Evolutionary conservation across 2,888 invertebrate species (phyloP).

Genomic region (Galerucella nymphaeae): DNA sequence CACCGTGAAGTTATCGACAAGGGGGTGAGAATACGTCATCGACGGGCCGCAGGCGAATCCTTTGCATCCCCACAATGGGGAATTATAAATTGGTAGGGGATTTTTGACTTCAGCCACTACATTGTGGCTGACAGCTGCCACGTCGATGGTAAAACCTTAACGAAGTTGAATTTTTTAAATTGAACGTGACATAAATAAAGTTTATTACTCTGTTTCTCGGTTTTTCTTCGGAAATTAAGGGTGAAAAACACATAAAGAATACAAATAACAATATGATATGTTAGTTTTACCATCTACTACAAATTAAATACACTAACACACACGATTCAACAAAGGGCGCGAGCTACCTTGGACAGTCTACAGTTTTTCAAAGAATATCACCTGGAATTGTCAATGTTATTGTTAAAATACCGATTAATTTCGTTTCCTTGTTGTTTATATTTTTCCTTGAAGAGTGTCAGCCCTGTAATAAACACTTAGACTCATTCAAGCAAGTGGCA

Average conservation of each 20-base stretch:
- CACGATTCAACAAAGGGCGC: too few species aligned
- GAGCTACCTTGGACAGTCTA: too few species aligned
- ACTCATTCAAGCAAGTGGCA: too few species aligned
- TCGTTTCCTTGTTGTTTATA: too few species aligned
- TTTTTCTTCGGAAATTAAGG: constrained; percentile 32
- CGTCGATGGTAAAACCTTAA: constrained; percentile 62
- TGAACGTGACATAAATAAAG: constrained; percentile 48
- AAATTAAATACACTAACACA: too few species aligned
- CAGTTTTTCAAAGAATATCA: too few species aligned
- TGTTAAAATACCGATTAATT: too few species aligned
- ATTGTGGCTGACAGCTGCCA: constrained; percentile 66
- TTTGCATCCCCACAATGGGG: constrained; percentile 58
- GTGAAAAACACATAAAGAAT: constrained; percentile 6
- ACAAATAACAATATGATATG: constrained; percentile 3
- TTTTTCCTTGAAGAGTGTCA: too few species aligned
- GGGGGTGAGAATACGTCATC: constrained; percentile 48
- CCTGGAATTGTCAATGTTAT: too few species aligned
- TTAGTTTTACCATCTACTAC: background rate
- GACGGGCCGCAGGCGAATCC: constrained; percentile 42
- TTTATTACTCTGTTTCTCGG: constrained; percentile 39
- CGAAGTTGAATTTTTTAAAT: constrained; percentile 61
- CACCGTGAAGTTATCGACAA: constrained; percentile 55
- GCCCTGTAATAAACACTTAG: too few species aligned
- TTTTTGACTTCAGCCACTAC: constrained; percentile 65
- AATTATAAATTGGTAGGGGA: constrained; percentile 64